Evolutionary conservation across 2,113 vertebrate genomes (phyloP).

Genomic region (Anoura caudifer): DNA sequence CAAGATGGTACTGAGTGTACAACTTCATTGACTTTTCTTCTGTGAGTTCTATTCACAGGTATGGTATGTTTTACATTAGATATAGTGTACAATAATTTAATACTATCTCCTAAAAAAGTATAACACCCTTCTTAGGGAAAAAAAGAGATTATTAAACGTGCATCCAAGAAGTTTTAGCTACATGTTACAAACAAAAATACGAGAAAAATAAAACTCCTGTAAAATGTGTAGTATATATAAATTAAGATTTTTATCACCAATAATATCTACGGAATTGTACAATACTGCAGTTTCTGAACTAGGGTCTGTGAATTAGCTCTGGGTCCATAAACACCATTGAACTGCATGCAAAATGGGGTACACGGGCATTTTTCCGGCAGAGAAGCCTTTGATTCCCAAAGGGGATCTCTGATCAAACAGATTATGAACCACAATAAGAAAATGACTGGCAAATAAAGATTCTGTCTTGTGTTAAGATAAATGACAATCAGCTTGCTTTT

Average conservation of each 20-base stretch:
- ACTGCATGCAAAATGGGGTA: neutral
- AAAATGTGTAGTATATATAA: neutral
- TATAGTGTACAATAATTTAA: neutral
- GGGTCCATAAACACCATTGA: neutral
- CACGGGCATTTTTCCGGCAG: neutral
- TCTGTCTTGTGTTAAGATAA: neutral
- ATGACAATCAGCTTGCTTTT: conserved; percentile 23
- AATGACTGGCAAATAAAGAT: neutral
- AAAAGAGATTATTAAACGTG: neutral
- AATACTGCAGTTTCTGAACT: neutral
- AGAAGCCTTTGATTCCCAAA: neutral
- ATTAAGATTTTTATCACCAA: neutral
- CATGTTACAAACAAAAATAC: neutral
- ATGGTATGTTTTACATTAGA: neutral
- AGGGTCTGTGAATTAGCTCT: neutral
- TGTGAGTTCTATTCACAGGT: neutral
- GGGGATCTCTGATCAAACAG: neutral
- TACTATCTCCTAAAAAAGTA: neutral
- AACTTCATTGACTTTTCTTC: neutral
- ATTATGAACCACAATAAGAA: conserved; percentile 8
- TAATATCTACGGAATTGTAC: neutral
- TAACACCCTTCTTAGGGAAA: neutral
- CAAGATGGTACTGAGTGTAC: neutral
- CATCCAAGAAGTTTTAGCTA: neutral
- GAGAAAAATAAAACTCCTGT: neutral